Conservation (phyloP, 2,888 invertebrate species). For the Agrochola circellaris region DNA sequence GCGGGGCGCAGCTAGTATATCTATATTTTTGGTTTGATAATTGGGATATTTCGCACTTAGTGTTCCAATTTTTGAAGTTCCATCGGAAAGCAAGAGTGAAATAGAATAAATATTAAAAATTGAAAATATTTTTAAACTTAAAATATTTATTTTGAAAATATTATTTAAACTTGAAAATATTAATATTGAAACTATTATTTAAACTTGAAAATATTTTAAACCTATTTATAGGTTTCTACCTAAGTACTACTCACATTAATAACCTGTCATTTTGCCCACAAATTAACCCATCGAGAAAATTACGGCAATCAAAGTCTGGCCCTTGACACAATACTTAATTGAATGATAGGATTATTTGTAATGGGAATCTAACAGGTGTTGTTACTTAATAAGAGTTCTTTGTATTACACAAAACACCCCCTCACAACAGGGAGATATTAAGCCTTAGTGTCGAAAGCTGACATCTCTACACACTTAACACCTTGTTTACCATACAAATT, state of each 20-base stretch:
- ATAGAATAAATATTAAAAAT: too few species aligned
- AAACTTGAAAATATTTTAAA: background rate
- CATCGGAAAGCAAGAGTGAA: too few species aligned
- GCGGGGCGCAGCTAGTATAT: too few species aligned
- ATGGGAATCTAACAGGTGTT: constrained; percentile 46
- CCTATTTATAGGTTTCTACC: background rate
- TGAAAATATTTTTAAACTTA: too few species aligned
- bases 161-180: too few species aligned
- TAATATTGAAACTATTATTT: too few species aligned
- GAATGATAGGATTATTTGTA: constrained; percentile 35
- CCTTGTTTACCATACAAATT: background rate
- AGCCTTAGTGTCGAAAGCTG: background rate
- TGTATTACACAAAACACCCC: constrained; percentile 26
- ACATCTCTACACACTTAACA: constrained; percentile 1
- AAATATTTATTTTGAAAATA: too few species aligned
- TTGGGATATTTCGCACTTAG: too few species aligned
- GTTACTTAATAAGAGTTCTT: constrained; percentile 15
- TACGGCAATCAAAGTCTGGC: constrained; percentile 5
- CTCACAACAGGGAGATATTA: constrained; percentile 2
- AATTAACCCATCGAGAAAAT: background rate
- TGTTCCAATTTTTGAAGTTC: too few species aligned
- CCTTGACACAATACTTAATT: constrained; percentile 28
- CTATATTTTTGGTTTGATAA: too few species aligned
- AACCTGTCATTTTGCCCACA: background rate
- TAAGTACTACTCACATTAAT: background rate